Conservation (phyloP, 2,888 invertebrate species). For the Protonemura montana region DNA sequence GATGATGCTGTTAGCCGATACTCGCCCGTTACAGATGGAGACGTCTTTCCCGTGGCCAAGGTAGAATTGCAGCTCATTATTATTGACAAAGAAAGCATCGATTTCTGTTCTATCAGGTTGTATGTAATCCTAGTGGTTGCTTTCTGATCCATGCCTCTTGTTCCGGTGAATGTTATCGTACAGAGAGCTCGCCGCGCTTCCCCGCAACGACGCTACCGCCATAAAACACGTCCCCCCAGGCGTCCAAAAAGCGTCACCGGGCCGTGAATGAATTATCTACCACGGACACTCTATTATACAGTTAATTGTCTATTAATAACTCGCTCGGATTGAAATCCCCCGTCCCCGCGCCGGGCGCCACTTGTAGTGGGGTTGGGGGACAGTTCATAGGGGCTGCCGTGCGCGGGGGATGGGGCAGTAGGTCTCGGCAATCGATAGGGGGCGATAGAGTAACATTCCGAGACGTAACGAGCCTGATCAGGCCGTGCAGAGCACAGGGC, state of each 20-base stretch:
- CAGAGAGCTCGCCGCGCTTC: too few relatives aligned
- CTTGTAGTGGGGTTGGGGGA: not conserved
- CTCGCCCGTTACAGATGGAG: too few relatives aligned
- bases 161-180: too few relatives aligned
- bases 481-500: not conserved
- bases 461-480: not conserved
- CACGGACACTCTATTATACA: not conserved
- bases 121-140: too few relatives aligned
- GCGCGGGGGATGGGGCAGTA: not conserved
- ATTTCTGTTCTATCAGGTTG: too few relatives aligned
- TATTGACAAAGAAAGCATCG: too few relatives aligned
- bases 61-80: too few relatives aligned
- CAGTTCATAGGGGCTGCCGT: conserved; percentile 27
- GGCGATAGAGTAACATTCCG: not conserved
- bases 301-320: conserved; percentile 12
- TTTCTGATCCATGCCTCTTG: too few relatives aligned
- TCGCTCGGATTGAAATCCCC: not conserved
- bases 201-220: too few relatives aligned
- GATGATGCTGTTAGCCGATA: too few relatives aligned
- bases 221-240: not conserved
- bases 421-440: not conserved
- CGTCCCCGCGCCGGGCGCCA: not conserved
- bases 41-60: too few relatives aligned
- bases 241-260: not conserved
- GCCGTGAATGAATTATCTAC: not conserved